These are phyloP conservation scores for Spinus olivaceus DNA, from an alignment of 2,797 vertebrate species.

Conservation along the genomic window DNA sequence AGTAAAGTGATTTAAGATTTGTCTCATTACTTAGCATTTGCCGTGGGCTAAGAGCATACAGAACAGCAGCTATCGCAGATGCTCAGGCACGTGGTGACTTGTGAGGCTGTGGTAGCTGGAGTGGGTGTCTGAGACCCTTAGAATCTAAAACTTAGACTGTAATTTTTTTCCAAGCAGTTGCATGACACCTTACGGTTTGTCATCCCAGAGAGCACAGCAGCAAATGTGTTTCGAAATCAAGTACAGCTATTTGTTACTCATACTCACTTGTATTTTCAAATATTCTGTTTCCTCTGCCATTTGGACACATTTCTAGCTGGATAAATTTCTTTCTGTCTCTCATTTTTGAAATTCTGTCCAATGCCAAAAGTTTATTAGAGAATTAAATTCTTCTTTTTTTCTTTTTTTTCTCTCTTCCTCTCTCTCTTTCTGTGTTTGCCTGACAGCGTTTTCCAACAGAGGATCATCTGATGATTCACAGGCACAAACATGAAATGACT, in stretches of 20 bases:
- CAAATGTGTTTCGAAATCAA: not conserved
- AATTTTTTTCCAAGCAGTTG: not conserved
- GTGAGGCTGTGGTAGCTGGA: not conserved
- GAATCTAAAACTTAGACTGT: not conserved
- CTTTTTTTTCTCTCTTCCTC: not conserved
- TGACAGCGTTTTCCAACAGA: slow-evolving; percentile 96
- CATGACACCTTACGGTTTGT: not conserved
- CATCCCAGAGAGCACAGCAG: not conserved
- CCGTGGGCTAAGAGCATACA: slow-evolving; percentile 3
- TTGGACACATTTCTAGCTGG: slow-evolving; percentile 32
- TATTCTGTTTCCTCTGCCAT: slow-evolving; percentile 10
- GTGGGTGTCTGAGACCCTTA: not conserved
- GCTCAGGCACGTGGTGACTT: slow-evolving; percentile 43
- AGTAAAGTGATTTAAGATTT: slow-evolving; percentile 36
- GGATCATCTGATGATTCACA: slow-evolving; percentile 99
- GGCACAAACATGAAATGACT: slow-evolving; percentile 99
- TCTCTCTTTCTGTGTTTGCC: slow-evolving; percentile 58
- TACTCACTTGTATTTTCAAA: slow-evolving; percentile 13
- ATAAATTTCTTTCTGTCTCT: slow-evolving; percentile 34
- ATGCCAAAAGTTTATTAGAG: slow-evolving; percentile 59
- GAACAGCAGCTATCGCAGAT: not conserved
- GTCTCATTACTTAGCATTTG: slow-evolving; percentile 15
- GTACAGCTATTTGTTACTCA: slow-evolving; percentile 10
- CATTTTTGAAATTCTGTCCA: slow-evolving; percentile 39
- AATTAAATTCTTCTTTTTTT: slow-evolving; percentile 63